phyloP scores from a whole-genome alignment of 2,797 vertebrate genomes.

The Pyrocephalus nanus region DNA sequence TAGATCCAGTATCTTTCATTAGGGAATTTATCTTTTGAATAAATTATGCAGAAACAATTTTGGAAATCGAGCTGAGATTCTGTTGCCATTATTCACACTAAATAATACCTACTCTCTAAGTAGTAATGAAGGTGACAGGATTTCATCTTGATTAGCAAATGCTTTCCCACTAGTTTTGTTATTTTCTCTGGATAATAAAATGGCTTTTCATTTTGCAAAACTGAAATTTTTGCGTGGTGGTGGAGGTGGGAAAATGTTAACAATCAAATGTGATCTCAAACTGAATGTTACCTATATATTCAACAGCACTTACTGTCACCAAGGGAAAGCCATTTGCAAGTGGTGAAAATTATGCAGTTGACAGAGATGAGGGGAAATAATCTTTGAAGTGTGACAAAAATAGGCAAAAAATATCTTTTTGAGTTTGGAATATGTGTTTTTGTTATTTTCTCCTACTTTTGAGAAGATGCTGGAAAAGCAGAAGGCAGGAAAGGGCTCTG shows the following conservation, averaged over 20 bases:
- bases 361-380: not conserved
- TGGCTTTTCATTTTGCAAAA: not conserved
- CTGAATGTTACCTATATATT: not conserved
- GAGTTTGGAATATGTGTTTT: not conserved
- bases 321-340: constrained; percentile 8
- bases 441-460: not conserved
- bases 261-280: not conserved
- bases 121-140: not conserved
- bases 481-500: not conserved
- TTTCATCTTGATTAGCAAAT: not conserved
- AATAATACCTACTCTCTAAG: constrained; percentile 3
- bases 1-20: constrained; percentile 41
- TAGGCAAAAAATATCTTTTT: not conserved
- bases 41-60: constrained; percentile 50
- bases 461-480: not conserved
- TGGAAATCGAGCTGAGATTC: constrained; percentile 49
- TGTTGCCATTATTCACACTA: constrained; percentile 35
- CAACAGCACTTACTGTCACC: constrained; percentile 38
- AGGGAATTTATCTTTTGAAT: constrained; percentile 55
- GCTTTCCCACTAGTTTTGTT: not conserved
- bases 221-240: not conserved
- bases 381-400: not conserved
- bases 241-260: not conserved
- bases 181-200: not conserved
- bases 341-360: constrained; percentile 13